Percentiles rank a stretch among this genome's conserved stretches.
phyloP scores from a whole-genome alignment of 2,797 vertebrate genomes.

The Myotis findleyi region DNA sequence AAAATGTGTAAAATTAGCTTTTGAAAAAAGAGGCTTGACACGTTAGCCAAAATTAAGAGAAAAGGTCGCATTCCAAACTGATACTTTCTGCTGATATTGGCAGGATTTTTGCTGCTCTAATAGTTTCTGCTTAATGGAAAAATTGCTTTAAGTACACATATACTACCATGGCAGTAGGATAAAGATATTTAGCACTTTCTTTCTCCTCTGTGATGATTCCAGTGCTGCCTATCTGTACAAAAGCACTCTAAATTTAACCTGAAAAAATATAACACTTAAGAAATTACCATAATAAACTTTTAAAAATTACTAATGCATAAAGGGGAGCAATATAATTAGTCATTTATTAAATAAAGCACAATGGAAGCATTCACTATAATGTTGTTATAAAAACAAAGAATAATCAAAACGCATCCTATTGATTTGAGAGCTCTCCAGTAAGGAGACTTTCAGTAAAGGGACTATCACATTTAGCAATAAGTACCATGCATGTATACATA shows the following conservation, averaged over 20 bases:
- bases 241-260: conserved; percentile 63
- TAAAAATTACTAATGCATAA: neutral
- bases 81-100: conserved; percentile 74
- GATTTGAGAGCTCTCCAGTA: conserved; percentile 50
- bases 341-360: conserved; percentile 45
- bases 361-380: neutral
- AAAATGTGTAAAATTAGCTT: conserved; percentile 35
- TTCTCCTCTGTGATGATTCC: conserved; percentile 63
- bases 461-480: conserved; percentile 49
- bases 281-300: conserved; percentile 59
- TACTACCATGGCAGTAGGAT: neutral
- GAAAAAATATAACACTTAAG: conserved; percentile 62
- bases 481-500: neutral
- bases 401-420: conserved; percentile 44
- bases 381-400: conserved; percentile 42
- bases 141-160: conserved; percentile 74
- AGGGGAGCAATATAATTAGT: neutral
- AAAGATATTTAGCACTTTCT: conserved; percentile 64
- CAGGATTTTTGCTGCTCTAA: conserved; percentile 75
- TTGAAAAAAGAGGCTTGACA: neutral
- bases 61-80: conserved; percentile 67
- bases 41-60: conserved; percentile 53
- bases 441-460: conserved; percentile 8
- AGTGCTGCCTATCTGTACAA: conserved; percentile 58
- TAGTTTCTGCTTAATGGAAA: conserved; percentile 76